Conservation (phyloP, 2,888 invertebrate species). For the Zhuqinia jingwanae region DNA sequence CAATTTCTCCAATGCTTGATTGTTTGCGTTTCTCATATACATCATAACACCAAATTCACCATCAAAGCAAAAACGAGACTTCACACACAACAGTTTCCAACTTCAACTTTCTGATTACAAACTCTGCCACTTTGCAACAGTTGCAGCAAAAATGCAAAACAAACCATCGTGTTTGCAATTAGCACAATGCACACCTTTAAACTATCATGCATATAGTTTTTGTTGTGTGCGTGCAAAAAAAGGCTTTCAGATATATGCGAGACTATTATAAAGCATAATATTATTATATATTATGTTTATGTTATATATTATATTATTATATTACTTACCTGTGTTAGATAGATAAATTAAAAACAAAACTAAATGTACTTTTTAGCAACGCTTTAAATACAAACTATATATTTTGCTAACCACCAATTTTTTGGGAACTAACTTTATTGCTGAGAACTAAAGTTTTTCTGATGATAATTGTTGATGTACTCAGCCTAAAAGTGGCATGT, state of each 20-base stretch:
- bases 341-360: constrained; percentile 20
- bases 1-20: no score
- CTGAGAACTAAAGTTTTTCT: constrained; percentile 35
- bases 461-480: constrained; percentile 38
- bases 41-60: no score
- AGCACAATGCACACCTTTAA: no score
- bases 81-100: not conserved
- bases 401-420: constrained; percentile 18
- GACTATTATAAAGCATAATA: not conserved
- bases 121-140: not conserved
- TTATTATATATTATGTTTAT: not conserved
- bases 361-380: not conserved
- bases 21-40: no score
- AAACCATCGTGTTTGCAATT: no score
- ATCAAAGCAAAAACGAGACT: no score
- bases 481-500: constrained; percentile 57
- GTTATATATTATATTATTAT: no score
- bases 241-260: not conserved
- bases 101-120: not conserved
- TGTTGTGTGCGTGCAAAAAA: not conserved
- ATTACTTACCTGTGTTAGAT: constrained; percentile 16
- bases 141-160: not conserved
- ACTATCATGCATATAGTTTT: not conserved
- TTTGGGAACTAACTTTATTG: constrained; percentile 5
- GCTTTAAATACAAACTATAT: constrained; percentile 1